phyloP scores from a whole-genome alignment of 2,113 vertebrate genomes.

The Hippocampus mohnikei region DNA sequence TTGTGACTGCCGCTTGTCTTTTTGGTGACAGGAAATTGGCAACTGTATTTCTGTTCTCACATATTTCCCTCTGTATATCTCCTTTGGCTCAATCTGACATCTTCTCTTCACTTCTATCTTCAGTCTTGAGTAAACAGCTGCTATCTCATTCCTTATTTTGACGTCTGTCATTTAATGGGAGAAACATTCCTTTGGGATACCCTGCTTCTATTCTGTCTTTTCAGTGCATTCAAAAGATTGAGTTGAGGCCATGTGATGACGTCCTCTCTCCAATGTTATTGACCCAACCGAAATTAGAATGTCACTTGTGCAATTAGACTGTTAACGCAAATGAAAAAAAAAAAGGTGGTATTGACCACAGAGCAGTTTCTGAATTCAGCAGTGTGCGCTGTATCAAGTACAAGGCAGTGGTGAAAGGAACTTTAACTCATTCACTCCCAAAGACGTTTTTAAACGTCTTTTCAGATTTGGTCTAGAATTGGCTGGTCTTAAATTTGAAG shows the following conservation, averaged over 20 bases:
- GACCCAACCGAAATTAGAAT: too few species aligned
- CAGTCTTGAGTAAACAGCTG: conserved; percentile 31
- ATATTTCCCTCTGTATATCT: conserved; percentile 36
- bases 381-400: neutral
- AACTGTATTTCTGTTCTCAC: conserved; percentile 53
- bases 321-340: neutral
- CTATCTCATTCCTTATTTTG: conserved; percentile 42
- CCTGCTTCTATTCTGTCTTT: neutral
- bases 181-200: conserved; percentile 23
- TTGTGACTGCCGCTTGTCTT: conserved; percentile 58
- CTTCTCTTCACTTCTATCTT: conserved; percentile 26
- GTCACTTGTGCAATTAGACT: neutral
- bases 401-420: too few species aligned
- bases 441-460: too few species aligned
- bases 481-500: too few species aligned
- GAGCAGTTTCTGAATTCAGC: neutral
- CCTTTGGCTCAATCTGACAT: conserved; percentile 20
- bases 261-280: neutral
- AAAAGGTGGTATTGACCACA: neutral
- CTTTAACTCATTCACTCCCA: too few species aligned
- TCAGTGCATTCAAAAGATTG: conserved; percentile 4
- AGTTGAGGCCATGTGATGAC: too few species aligned
- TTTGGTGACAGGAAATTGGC: conserved; percentile 63
- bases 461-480: too few species aligned
- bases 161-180: conserved; percentile 49